Percentiles rank a stretch among this genome's conserved stretches.
Conservation (phyloP, 2,888 invertebrate genomes). For the Eupeodes latifasciatus region DNA sequence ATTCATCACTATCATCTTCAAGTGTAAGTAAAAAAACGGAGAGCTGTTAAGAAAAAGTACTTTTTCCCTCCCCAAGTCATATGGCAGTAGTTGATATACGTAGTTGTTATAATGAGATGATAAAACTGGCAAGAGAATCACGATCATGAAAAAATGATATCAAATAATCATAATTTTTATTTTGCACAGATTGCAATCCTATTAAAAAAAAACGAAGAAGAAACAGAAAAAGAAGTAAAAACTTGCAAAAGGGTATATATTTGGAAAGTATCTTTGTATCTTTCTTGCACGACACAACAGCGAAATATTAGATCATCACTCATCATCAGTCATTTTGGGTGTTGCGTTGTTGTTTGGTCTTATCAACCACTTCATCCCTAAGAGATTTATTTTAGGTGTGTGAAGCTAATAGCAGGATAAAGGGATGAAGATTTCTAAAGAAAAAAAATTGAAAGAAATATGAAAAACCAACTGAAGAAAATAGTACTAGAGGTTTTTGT, state of each 20-base stretch:
- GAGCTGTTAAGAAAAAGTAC: constrained; percentile 31
- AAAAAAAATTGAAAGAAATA: constrained; percentile 14
- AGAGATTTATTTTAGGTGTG: constrained; percentile 46
- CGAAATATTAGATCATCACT: constrained; percentile 69
- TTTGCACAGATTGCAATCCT: constrained; percentile 72
- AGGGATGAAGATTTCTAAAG: constrained; percentile 44
- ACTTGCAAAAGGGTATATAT: constrained; percentile 17
- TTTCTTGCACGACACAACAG: constrained; percentile 14
- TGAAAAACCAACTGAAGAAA: constrained; percentile 45
- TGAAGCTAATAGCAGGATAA: constrained; percentile 55
- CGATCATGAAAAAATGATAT: constrained; percentile 17
- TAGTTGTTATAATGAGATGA: constrained; percentile 48
- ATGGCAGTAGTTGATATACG: constrained; percentile 16
- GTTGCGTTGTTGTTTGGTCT: constrained; percentile 60
- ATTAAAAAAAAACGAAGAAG: constrained; percentile 43
- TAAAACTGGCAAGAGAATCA: constrained; percentile 21
- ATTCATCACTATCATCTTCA: constrained; percentile 62
- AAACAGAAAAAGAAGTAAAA: not conserved
- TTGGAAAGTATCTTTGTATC: constrained; percentile 12
- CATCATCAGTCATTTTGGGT: constrained; percentile 73
- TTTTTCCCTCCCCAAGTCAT: constrained; percentile 3
- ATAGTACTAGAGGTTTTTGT: constrained; percentile 39
- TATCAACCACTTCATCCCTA: constrained; percentile 71
- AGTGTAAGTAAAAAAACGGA: constrained; percentile 15
- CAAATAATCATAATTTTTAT: constrained; percentile 64